Evolutionary conservation across 2,888 invertebrate species (phyloP), one percentile per base, ranked within the genome.

Genomic region (Ryuthela nishihirai): DNA sequence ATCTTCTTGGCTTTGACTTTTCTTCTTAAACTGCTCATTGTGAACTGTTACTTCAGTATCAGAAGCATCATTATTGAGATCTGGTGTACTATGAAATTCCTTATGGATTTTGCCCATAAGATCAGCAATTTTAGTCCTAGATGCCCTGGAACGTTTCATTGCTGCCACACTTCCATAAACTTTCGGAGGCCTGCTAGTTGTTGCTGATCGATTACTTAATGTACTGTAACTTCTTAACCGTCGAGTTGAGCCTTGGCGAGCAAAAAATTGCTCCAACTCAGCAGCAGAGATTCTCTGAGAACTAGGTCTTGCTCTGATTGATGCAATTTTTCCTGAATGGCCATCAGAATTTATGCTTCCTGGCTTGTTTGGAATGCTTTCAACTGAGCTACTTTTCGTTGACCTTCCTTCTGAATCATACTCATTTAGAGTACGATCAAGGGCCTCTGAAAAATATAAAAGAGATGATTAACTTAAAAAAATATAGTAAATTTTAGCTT

Each of bases 261-360:
- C 87, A 81, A 94, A 93, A 68, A 94, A 81, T 76, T 92, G 91
- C 78, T 93, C 91, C 56, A 94, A 81, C 75, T 94, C 93, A 4
- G 88, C 87, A 20, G 92, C 88, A 1, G 92, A 90, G 70, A 93
- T 90, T 69, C 94, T 68, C 15, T 73, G 84, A 18, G 91, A 90
- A 0, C 85, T 87, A 3, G 63, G 55, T 32, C 94, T 81, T 65
- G 63, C 52, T 29, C 54, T 47, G n/a, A 59, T 63, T 3, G 63
- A 63, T 24, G 63, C 63, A 24, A 61, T 56, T 39, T 63, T 63
- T 5, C 36, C 29, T 12, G 49, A 29, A 20, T 40, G 47, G 18
- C 44, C 39, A 26, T 52, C 46, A 15, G 54, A 25, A 10, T 36
- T 34, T 38, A 45, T 54, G 38, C 47, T 41, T 54, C 60, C 56